Base-by-base conservation (phyloP, 2,113 vertebrate genomes). In the Hippocampus guttulatus region DNA sequence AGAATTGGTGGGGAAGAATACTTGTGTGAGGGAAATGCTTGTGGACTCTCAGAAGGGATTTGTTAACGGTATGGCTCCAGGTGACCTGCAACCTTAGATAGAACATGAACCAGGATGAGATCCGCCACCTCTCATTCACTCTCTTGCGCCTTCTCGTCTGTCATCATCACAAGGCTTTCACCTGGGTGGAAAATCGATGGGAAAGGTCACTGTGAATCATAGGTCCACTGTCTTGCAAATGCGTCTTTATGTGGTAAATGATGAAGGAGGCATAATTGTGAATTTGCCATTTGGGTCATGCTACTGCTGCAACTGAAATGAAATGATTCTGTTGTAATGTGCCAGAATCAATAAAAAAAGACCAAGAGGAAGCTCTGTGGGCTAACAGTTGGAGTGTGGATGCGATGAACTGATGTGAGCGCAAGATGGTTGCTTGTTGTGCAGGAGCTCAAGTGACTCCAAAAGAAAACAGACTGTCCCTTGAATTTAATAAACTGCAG, bases 111-210 rank as follows among this genome's bases (percentile, higher is more conserved):
- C 88, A 81, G 89, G 89, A 83, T 73, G 81, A 88, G 77, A 73
- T 82, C 66, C 64, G 71, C 87, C 87, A 85, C 80, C 82, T 70
- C 67, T 88, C 85, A 85, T 83, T 90, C 90, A 45, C 11, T 45
- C 45, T 60, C 57, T 60, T 55, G 20, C 52, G 0, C n/a, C 21
- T 23, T 87, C 83, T 81, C 87, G 5, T 82, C 80, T 81, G 77
- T 92, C 88, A 85, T 76, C 76, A 64, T 77, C 81, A 80, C 86
- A 86, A 81, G 27, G 72, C 85, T 78, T 80, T 75, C 65, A 80
- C 70, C 76, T 79, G 71, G 71, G 82, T 65, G 57, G 68, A 66
- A 68, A 68, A 83, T 71, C 76, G 75, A 76, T 69, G n/a, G 3
- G 27, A 73, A 75, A 47, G 69, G 64, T 78, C 68, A 68, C 63